Percentiles rank a stretch among this genome's conserved stretches.
These are phyloP conservation scores for Goniozus legneri DNA, from an alignment of 1,140 invertebrate species.

Conservation along the genomic window DNA sequence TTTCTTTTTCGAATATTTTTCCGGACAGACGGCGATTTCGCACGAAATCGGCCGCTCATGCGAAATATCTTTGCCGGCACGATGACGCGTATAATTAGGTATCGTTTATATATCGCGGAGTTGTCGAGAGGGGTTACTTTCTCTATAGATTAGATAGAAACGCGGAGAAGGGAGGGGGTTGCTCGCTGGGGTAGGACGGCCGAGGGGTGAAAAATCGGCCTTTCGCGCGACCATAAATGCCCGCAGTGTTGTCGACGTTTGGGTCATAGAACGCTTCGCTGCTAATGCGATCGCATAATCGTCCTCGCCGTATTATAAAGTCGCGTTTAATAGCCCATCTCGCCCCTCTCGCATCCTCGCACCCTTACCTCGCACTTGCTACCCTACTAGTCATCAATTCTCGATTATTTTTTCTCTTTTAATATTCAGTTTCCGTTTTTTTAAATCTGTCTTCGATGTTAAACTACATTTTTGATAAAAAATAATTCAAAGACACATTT, in stretches of 20 bases:
- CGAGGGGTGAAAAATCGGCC: conserved; percentile 15
- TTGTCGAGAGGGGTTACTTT: background rate
- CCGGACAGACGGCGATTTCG: no score
- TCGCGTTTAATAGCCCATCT: no score
- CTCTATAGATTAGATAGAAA: no score
- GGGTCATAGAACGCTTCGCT: conserved; percentile 50
- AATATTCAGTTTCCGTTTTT: no score
- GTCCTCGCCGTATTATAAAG: no score
- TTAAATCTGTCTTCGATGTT: no score
- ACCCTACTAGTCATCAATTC: background rate
- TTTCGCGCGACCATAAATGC: conserved; percentile 19
- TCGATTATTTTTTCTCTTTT: background rate
- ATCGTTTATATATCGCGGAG: conserved; percentile 46
- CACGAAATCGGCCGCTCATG: background rate
- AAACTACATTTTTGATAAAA: no score
- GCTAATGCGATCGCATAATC: conserved; percentile 52
- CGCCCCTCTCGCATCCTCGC: conserved; percentile 1
- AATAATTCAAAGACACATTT: no score
- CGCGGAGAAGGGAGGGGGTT: background rate
- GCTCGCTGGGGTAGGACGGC: no score
- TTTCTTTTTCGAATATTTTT: no score
- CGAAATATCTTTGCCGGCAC: conserved; percentile 2
- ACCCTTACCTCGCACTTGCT: conserved; percentile 11
- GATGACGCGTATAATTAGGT: conserved; percentile 47
- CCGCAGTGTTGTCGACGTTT: no score